Percentiles rank a stretch among this genome's conserved stretches.
phyloP scores from a whole-genome alignment of 1,140 invertebrate genomes.

The Eubasilissa regina region DNA sequence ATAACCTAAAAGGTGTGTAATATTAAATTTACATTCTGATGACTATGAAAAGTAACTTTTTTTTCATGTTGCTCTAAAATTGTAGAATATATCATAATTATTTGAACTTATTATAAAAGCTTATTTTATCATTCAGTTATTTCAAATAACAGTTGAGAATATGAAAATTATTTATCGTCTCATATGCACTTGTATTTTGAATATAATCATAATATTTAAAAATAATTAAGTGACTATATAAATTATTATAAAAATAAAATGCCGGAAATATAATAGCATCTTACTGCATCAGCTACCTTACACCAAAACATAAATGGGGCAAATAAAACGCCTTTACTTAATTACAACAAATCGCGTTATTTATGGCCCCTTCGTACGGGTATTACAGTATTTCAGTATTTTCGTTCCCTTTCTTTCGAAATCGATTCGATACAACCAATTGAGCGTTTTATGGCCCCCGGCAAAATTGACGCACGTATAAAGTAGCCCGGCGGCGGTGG shows the following conservation, averaged over 20 bases:
- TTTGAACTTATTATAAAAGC: no score
- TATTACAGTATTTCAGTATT: slow-evolving; percentile 48
- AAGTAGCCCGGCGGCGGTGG: slow-evolving; percentile 32
- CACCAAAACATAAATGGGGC: background rate
- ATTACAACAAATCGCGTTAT: slow-evolving; percentile 37
- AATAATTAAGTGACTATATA: background rate
- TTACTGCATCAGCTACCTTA: background rate
- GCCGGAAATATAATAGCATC: background rate
- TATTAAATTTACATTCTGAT: no score
- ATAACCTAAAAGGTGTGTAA: no score
- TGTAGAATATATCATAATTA: no score
- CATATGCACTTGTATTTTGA: background rate
- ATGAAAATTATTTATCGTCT: no score
- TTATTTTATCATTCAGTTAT: no score
- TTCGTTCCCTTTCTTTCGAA: slow-evolving; percentile 27
- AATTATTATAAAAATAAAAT: no score
- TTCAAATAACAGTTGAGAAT: no score
- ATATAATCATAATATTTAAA: background rate
- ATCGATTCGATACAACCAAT: slow-evolving; percentile 55
- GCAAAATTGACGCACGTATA: slow-evolving; percentile 56
- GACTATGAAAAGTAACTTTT: no score
- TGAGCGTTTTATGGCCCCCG: slow-evolving; percentile 56
- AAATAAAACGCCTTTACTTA: slow-evolving; percentile 22
- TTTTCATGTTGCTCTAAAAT: no score
- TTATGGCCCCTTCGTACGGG: slow-evolving; percentile 35